phyloP scores from a whole-genome alignment of 2,797 vertebrate genomes.

The Pipistrellus pygmaeus region DNA sequence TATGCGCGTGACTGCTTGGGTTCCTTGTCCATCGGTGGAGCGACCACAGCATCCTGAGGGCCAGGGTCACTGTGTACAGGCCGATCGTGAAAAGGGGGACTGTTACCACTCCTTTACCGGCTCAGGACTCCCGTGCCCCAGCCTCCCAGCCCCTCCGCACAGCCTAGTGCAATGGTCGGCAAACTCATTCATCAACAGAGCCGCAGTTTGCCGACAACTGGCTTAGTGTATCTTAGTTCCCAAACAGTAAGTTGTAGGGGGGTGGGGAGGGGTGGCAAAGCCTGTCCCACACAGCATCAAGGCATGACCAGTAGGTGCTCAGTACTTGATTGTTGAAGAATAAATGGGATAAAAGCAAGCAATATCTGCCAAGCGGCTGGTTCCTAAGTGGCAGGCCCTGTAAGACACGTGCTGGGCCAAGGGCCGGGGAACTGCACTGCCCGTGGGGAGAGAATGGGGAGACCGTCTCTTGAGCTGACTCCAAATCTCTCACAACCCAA shows the following conservation, averaged over 20 bases:
- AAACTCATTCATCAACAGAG: too few species aligned
- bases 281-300: neutral
- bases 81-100: neutral
- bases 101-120: neutral
- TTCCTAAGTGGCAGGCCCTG: too few species aligned
- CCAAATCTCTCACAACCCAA: neutral
- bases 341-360: neutral
- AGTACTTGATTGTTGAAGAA: neutral
- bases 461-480: neutral
- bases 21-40: neutral
- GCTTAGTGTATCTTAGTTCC: neutral
- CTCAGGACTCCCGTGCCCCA: neutral
- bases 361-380: neutral
- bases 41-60: neutral
- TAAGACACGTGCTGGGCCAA: neutral
- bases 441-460: neutral
- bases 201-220: too few species aligned
- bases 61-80: neutral
- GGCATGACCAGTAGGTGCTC: neutral
- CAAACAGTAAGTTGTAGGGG: neutral
- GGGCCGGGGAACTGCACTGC: neutral
- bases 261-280: neutral
- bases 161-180: too few species aligned
- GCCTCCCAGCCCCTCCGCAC: neutral
- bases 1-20: neutral